Percentiles rank a stretch among this genome's conserved stretches.
Evolutionary conservation across 1,140 invertebrate genomes (phyloP).

Genomic region (Spodoptera litura): DNA sequence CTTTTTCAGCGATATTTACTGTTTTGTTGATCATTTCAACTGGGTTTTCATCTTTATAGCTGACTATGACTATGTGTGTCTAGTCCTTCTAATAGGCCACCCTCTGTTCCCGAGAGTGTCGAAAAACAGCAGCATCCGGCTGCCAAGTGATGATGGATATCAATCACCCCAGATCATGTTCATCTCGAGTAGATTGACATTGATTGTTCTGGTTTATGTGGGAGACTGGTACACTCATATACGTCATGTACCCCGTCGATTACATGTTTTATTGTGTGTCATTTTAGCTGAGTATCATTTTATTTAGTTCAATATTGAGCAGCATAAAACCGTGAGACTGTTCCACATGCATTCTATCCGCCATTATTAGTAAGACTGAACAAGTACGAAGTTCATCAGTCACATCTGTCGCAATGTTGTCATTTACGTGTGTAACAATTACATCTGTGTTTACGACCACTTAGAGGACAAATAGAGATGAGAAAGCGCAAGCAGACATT

Average conservation of each 20-base stretch:
- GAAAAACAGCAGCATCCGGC: conserved; percentile 20
- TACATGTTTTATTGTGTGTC: background rate
- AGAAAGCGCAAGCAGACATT: no score
- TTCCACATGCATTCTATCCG: no score
- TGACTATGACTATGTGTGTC: background rate
- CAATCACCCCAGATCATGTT: conserved; percentile 23
- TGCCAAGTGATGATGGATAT: conserved; percentile 30
- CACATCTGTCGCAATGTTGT: no score
- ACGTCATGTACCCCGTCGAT: background rate
- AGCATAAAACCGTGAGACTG: no score
- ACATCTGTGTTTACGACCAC: no score
- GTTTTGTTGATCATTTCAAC: background rate
- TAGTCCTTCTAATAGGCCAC: background rate
- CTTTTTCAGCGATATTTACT: background rate
- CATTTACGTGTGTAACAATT: no score
- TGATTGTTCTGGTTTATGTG: conserved; percentile 32
- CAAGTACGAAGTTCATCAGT: no score
- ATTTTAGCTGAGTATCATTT: background rate
- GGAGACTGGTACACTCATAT: background rate
- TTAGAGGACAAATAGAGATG: no score
- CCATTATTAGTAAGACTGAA: no score
- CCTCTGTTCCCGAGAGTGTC: background rate
- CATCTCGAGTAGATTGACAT: conserved; percentile 30
- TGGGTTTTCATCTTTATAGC: background rate
- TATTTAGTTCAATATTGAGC: no score